Base-by-base conservation (phyloP, 2,888 invertebrate species). In the Allolobophora icterica region DNA sequence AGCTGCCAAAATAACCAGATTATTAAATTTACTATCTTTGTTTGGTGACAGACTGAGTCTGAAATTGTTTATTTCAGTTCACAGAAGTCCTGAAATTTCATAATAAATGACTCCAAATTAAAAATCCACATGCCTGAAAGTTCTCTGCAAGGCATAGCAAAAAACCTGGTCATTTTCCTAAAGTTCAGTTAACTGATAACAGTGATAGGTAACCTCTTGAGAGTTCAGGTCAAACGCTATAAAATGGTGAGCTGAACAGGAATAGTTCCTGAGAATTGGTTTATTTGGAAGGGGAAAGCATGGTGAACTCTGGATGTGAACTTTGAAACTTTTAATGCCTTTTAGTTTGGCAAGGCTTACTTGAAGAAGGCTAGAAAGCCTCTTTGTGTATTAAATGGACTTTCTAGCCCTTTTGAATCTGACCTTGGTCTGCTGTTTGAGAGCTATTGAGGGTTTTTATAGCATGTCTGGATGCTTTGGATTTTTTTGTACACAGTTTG, bases 261-360 rank as follows among this genome's bases (percentile, higher is more conserved):
- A 71, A 71, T n/a, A n/a, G 71, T 71, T 52, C 52, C 52, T 24
- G n/a, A 45, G 45, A 45, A n/a, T n/a, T 71, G n/a, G 71, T n/a
- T n/a, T n/a, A 45, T 45, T 30, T 71, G 71, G 71, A 71, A n/a
- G 30, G 30, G 71, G n/a, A 71, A 71, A n/a, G 71, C 71, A 71
- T 71, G 71, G 71, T n/a, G 71, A 71, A 71, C n/a, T 71, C 11
- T 71, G 71, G 71, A 30, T n/a, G n/a, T 71, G 30, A 13, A 71
- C 71, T 71, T 58, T 71, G n/a, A 71, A 71, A 71, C n/a, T 71
- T 71, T 71, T n/a, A n/a, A 71, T 71, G 71, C 71, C n/a, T 71
- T 58, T 24, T 71, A 71, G 71, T 71, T 71, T 71, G 71, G 30
- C 30, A n/a, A 13, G 8, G 71, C 52, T 8, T 52, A 24, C 52